Conservation (phyloP, 2,797 vertebrate species). For the Phrynocephalus forsythii region DNA sequence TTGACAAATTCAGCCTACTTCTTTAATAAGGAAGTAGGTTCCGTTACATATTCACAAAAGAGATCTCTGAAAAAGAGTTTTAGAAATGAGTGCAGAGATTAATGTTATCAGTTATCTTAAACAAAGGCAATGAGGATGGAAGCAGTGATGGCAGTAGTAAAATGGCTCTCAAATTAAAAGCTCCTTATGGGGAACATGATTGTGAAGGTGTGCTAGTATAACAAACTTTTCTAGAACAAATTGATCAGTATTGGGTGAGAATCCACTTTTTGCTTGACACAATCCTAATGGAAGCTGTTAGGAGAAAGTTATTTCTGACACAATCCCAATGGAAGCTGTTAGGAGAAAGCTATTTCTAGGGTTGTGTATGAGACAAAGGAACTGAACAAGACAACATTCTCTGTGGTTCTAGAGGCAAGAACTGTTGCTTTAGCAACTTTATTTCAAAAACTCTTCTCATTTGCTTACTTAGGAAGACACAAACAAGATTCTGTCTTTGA, state of each 20-base stretch:
- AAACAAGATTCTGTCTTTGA: constrained; percentile 9
- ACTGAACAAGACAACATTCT: not conserved
- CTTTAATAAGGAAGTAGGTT: not conserved
- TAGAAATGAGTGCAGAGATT: constrained; percentile 21
- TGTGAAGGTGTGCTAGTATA: not conserved
- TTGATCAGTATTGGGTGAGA: not conserved
- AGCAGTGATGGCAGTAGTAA: not conserved
- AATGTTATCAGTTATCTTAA: constrained; percentile 16
- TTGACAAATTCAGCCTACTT: constrained; percentile 17
- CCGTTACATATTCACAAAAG: not conserved
- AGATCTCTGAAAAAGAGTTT: not conserved
- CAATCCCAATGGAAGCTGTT: not conserved
- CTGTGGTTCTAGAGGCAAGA: constrained; percentile 15
- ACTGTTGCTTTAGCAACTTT: not conserved
- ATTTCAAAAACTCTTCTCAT: constrained; percentile 27
- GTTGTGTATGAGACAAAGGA: not conserved
- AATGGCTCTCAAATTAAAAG: constrained; percentile 8
- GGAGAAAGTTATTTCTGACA: not conserved
- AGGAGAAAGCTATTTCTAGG: not conserved
- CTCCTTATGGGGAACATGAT: constrained; percentile 32
- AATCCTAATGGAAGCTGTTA: not conserved
- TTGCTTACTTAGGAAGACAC: not conserved
- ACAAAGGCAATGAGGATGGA: not conserved
- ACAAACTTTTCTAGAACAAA: not conserved
- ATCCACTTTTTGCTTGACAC: not conserved